Conservation (phyloP, 2,113 vertebrate genomes). For the Mus spicilegus region DNA sequence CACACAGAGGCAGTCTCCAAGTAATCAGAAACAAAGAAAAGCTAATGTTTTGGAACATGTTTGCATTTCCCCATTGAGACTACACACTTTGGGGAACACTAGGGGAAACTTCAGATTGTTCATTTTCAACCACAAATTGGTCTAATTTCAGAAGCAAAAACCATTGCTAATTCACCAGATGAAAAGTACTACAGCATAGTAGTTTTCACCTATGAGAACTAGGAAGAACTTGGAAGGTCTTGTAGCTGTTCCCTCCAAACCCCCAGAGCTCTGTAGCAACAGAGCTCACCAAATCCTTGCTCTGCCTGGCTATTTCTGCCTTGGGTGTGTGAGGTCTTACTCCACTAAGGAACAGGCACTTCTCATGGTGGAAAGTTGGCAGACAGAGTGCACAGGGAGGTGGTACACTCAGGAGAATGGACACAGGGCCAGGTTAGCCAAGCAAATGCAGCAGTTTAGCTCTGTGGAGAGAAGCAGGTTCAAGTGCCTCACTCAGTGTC, state of each 20-base stretch:
- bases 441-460: constrained; percentile 71
- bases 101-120: constrained; percentile 23
- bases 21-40: neutral
- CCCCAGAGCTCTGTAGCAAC: neutral
- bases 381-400: constrained; percentile 75
- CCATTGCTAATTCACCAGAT: neutral
- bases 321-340: constrained; percentile 82
- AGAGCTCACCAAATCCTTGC: neutral
- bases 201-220: neutral
- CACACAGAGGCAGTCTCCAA: constrained; percentile 74
- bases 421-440: constrained; percentile 75
- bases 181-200: neutral
- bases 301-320: neutral
- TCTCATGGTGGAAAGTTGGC: constrained; percentile 58
- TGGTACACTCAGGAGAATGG: constrained; percentile 86
- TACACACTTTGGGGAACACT: neutral
- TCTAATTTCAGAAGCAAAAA: constrained; percentile 38
- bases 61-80: neutral
- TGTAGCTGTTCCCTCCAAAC: neutral
- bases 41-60: neutral
- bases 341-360: constrained; percentile 64
- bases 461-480: constrained; percentile 59
- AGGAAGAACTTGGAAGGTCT: neutral
- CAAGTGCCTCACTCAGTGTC: constrained; percentile 80
- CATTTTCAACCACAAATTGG: constrained; percentile 19